Evolutionary conservation across 2,113 vertebrate genomes (phyloP).

Genomic region (Melanerpes aurifrons): DNA sequence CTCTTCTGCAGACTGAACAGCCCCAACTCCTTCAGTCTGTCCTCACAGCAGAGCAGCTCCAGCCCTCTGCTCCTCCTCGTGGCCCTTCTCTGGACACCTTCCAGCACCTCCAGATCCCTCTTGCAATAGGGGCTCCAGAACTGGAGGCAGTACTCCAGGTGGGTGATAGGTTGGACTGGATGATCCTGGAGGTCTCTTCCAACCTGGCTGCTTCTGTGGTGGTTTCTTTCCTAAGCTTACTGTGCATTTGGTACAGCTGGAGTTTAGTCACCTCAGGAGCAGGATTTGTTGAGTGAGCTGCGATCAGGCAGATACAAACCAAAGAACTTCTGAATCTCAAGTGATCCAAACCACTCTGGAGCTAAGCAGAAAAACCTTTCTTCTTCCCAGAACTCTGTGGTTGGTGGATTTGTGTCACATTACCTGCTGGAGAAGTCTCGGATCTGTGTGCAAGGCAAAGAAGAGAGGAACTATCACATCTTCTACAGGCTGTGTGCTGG

Average conservation of each 20-base stretch:
- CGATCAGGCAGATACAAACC: neutral
- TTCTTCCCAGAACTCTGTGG: constrained; percentile 86
- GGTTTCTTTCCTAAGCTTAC: neutral
- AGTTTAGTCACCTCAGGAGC: neutral
- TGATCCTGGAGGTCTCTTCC: no score
- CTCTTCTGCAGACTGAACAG: no score
- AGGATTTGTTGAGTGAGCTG: neutral
- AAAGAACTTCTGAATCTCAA: neutral
- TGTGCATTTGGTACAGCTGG: neutral
- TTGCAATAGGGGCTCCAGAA: no score
- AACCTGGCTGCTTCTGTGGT: no score
- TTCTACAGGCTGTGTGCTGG: constrained; percentile 97
- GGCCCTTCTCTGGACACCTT: no score
- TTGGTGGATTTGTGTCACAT: constrained; percentile 97
- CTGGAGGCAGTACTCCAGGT: no score
- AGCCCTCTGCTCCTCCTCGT: no score
- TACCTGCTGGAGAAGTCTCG: constrained; percentile 98
- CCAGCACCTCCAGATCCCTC: no score
- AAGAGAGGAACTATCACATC: constrained; percentile 98
- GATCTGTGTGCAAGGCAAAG: constrained; percentile 93
- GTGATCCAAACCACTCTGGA: neutral
- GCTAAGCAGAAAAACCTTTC: neutral
- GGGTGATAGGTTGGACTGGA: no score
- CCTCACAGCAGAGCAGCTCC: no score
- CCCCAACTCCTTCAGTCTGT: no score